Evolutionary conservation across 2,888 invertebrate genomes (phyloP), one percentile per base, ranked within the genome.

Genomic region (Atethmia centrago): DNA sequence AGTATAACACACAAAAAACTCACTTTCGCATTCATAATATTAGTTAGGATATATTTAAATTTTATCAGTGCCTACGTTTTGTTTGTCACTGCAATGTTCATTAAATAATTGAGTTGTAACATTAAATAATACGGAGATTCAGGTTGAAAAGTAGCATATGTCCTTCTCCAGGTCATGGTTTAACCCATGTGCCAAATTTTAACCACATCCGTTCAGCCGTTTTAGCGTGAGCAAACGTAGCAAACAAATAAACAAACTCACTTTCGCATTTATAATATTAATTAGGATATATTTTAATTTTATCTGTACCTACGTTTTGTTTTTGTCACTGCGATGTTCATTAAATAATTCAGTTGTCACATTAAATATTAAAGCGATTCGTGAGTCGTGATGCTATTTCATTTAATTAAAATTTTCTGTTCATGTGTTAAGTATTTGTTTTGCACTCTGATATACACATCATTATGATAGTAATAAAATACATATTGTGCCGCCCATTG

Each of bases 361-460:
- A 87, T 91, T 80, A 88, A 89, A 88, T 88, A 87, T 90, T 87
- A 87, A 90, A 88, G 68, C 87, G 85, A 84, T 85, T 82, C 78
- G 83, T 74, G 87, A 85, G 86, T 83, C 71, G 83, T 68, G 59
- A 66, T 78, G 71, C 28, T 70, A 63, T 91, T 90, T 88, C 85
- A 86, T 89, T 90, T 89, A 89, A 89, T 88, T 90, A 90, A 85
- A 86, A 88, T 88, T 85, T 88, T 82, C 85, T 79, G 82, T 84
- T 80, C 82, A 79, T 84, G 82, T 77, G 42, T 42, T 42, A 72
- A 76, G 62, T 77, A 74, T 75, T 77, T 75, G 58, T 69, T 71
- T 85, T 77, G 51, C 25, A 64, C 64, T n/a, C n/a, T n/a, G n/a
- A n/a, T n/a, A n/a, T n/a, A n/a, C 64, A 76, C 56, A 68, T 64